These are phyloP conservation scores for Drosophila peninsularis DNA, from an alignment of 2,888 invertebrate species.

Conservation along the genomic window DNA sequence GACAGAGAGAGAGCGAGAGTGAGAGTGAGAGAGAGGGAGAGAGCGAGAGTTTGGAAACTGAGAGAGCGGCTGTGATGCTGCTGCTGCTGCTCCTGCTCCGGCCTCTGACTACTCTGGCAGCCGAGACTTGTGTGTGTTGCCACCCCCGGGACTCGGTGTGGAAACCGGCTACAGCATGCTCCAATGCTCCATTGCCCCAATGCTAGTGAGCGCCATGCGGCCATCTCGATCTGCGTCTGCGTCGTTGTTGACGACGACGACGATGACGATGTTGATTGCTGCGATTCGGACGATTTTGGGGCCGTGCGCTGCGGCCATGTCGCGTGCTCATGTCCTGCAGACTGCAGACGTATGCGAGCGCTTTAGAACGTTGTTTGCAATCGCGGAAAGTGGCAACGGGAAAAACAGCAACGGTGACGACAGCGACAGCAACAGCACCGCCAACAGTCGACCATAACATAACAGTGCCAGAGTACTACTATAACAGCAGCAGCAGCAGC, in stretches of 20 bases:
- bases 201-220: constrained; percentile 29
- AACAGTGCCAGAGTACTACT: constrained; percentile 37
- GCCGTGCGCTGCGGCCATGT: constrained; percentile 43
- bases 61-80: background rate
- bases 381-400: constrained; percentile 73
- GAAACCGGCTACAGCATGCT: constrained; percentile 36
- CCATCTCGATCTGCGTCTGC: constrained; percentile 34
- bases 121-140: background rate
- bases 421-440: constrained; percentile 40
- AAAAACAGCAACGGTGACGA: constrained; percentile 52
- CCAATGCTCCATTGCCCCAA: constrained; percentile 45
- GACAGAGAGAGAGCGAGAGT: no score
- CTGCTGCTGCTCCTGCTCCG: no score
- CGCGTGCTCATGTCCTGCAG: constrained; percentile 62
- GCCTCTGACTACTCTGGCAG: background rate
- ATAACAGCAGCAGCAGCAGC: background rate
- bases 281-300: constrained; percentile 31
- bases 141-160: constrained; percentile 18
- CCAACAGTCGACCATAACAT: constrained; percentile 44
- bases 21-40: background rate
- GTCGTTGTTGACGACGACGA: constrained; percentile 31
- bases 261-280: constrained; percentile 21
- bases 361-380: constrained; percentile 77
- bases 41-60: no score
- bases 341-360: constrained; percentile 75